These are phyloP conservation scores for Macrophya alboannulata DNA, from an alignment of 2,888 invertebrate genomes.

Conservation along the genomic window DNA sequence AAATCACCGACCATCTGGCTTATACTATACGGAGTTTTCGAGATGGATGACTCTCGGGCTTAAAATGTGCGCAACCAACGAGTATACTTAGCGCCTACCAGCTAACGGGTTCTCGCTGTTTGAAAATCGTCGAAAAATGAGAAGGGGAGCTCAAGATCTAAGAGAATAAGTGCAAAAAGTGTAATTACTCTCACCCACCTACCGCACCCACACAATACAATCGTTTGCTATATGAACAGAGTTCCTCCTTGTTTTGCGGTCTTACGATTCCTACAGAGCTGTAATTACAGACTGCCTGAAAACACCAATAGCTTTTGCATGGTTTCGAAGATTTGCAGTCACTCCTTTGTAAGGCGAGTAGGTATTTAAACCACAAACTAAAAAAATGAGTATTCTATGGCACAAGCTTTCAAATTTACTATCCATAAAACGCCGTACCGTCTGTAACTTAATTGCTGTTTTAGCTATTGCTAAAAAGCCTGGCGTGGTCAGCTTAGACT, in stretches of 20 bases:
- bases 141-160: background rate
- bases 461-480: background rate
- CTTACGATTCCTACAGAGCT: background rate
- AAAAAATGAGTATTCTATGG: conserved; percentile 11
- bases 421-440: background rate
- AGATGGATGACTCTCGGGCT: conserved; percentile 28
- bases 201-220: background rate
- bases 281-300: conserved; percentile 43
- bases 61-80: conserved; percentile 35
- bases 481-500: background rate
- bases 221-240: conserved; percentile 7
- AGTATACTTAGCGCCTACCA: conserved; percentile 19
- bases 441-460: background rate
- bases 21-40: background rate
- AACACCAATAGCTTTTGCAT: background rate
- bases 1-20: conserved; percentile 38
- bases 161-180: conserved; percentile 46
- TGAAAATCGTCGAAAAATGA: conserved; percentile 32
- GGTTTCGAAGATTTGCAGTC: background rate
- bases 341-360: background rate
- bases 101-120: conserved; percentile 16
- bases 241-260: background rate
- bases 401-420: background rate
- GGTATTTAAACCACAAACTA: conserved; percentile 16
- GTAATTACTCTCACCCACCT: conserved; percentile 24